Base-by-base conservation (phyloP, 1,140 invertebrate species). In the Marisa cornuarietis region DNA sequence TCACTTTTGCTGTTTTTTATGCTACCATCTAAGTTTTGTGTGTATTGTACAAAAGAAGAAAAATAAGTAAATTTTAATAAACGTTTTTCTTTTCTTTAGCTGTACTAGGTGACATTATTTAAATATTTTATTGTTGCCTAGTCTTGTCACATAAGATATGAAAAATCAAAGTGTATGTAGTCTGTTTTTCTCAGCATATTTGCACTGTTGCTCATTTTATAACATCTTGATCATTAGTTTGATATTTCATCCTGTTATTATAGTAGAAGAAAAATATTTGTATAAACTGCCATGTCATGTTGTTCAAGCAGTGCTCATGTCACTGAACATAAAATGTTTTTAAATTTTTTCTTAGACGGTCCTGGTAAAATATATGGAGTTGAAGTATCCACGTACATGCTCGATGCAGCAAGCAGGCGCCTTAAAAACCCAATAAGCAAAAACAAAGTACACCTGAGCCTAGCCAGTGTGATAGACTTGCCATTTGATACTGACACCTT, bases 361-460 rank as follows among this genome's bases (percentile, higher is more conserved):
- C 77, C 78, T 26, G 87, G 87, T 31, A 82, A 82, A 71, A 66
- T 88, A 0, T 82, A 85, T 79, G 87, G 87, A 18, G 69, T 87
- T 24, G 87, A 87, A 7, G 71, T 83, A 5, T 88, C 87, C 20
- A 58, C 82, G 8, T 79, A 81, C 63, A 87, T 87, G 85, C 16
- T 86, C 24, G 58, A 83, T 42, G 72, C 51, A 69, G 84, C 86
- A 14, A 80, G 58, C 13, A 68, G 72, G 18, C 69, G 24, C 49
- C 71, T 86, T 1, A 20, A 80, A 26, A 16, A 79, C n/a, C 31
- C 81, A 26, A 82, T 87, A 18, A 16, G 74, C 1, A 66, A 76
- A 22, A 81, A 81, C 66, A 88, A 87, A 71, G 71, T 88, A 3
- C 24, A 82, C 20, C 80, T 88, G 69, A 75, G 61, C 10, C 26